Evolutionary conservation across 2,888 invertebrate genomes (phyloP).

Genomic region (Ophion costatus): DNA sequence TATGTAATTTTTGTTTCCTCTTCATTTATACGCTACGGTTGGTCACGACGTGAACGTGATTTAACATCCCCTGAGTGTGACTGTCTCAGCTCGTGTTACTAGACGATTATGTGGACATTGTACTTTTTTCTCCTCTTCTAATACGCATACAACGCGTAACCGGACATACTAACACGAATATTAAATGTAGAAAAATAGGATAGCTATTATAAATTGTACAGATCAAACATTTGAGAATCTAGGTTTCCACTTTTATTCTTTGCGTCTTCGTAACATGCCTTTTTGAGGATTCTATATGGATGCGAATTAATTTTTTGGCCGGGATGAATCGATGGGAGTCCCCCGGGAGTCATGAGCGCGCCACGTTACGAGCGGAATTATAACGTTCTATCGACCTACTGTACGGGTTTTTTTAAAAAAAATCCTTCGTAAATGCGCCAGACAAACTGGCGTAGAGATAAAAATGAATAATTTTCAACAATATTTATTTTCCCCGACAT

Average conservation of each 20-base stretch:
- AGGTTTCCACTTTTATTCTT: slow-evolving; percentile 43
- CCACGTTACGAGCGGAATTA: slow-evolving; percentile 14
- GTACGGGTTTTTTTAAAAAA: slow-evolving; percentile 22
- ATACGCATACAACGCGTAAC: slow-evolving; percentile 53
- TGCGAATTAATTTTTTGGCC: slow-evolving; percentile 20
- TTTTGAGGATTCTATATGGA: slow-evolving; percentile 30
- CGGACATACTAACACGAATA: slow-evolving; percentile 68
- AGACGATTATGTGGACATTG: slow-evolving; percentile 40
- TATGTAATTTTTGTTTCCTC: slow-evolving; percentile 65
- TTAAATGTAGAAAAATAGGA: slow-evolving; percentile 81
- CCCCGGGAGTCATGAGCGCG: neutral
- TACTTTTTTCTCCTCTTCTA: slow-evolving; percentile 39
- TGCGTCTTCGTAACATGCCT: slow-evolving; percentile 43
- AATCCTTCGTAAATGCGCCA: slow-evolving; percentile 12
- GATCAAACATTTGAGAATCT: slow-evolving; percentile 61
- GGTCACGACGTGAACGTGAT: slow-evolving; percentile 50
- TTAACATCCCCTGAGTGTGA: slow-evolving; percentile 26
- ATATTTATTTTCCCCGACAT: slow-evolving; percentile 5
- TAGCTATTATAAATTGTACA: slow-evolving; percentile 69
- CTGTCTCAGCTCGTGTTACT: slow-evolving; percentile 13
- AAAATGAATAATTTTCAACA: slow-evolving; percentile 44
- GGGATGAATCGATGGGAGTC: slow-evolving; percentile 11
- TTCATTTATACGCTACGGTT: slow-evolving; percentile 43
- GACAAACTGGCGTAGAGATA: slow-evolving; percentile 40
- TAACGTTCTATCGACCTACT: slow-evolving; percentile 31